Conservation (phyloP, 1,140 invertebrate genomes). For the Drosophila sproati region DNA sequence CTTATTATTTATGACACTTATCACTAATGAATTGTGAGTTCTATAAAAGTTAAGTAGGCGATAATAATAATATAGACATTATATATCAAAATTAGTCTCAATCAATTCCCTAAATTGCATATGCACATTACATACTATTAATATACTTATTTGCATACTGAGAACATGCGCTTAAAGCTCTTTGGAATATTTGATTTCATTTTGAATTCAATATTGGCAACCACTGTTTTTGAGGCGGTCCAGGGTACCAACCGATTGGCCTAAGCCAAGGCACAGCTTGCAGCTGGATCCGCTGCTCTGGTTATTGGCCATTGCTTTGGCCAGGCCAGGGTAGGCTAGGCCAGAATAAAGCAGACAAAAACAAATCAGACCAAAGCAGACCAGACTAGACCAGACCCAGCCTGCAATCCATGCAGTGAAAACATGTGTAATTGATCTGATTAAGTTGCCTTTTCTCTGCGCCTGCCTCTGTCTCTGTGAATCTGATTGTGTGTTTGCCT, state of each 20-base stretch:
- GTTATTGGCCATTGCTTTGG: not conserved
- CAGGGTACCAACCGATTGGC: conserved; percentile 11
- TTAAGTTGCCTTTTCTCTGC: conserved; percentile 76
- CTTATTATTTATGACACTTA: too few species aligned
- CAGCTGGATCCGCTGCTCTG: conserved; percentile 42
- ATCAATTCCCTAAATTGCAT: too few species aligned
- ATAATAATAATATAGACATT: too few species aligned
- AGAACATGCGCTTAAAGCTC: not conserved
- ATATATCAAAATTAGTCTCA: too few species aligned
- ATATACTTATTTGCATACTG: not conserved
- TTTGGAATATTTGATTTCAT: conserved; percentile 7
- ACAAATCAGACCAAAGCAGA: not conserved
- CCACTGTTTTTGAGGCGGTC: conserved; percentile 13
- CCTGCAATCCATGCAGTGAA: conserved; percentile 77
- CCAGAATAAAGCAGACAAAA: not conserved
- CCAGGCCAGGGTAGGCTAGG: too few species aligned
- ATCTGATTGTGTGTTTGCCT: conserved; percentile 13
- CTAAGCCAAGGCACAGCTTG: conserved; percentile 40
- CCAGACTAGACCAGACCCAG: not conserved
- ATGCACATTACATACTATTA: not conserved
- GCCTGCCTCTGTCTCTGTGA: conserved; percentile 30
- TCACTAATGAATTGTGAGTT: too few species aligned
- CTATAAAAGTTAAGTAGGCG: too few species aligned
- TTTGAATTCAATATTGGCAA: conserved; percentile 2
- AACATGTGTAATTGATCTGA: conserved; percentile 83